Conservation (phyloP, 1,140 invertebrate genomes). For the Calephelis nemesis region DNA sequence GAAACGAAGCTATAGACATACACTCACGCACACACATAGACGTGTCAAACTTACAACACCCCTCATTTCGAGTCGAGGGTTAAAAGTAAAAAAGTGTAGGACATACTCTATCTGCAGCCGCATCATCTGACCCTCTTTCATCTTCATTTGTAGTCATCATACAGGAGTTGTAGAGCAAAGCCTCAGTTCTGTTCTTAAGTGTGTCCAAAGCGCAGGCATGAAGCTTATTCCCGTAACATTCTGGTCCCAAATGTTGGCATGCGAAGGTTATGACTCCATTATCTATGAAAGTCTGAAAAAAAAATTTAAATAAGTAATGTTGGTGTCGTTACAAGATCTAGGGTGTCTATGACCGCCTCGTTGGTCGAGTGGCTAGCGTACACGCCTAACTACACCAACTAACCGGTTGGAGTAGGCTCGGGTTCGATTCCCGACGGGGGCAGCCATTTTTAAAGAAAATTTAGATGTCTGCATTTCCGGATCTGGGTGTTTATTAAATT, state of each 20-base stretch:
- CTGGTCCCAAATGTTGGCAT: slow-evolving; percentile 84
- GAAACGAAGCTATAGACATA: too few species aligned
- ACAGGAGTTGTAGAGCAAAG: slow-evolving; percentile 50
- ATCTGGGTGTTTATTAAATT: too few species aligned
- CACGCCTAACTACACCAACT: too few species aligned
- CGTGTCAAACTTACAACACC: too few species aligned
- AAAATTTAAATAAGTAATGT: not conserved
- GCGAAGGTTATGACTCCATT: slow-evolving; percentile 72
- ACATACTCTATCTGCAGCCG: slow-evolving; percentile 46
- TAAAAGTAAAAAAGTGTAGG: not conserved
- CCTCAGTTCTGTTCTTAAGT: slow-evolving; percentile 39
- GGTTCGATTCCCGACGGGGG: too few species aligned
- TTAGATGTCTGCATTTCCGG: too few species aligned
- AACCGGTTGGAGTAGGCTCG: too few species aligned
- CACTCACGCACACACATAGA: too few species aligned
- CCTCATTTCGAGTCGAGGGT: not conserved
- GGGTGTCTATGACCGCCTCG: too few species aligned
- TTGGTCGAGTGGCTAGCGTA: too few species aligned
- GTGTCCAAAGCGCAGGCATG: slow-evolving; percentile 82
- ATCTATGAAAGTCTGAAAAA: slow-evolving; percentile 46
- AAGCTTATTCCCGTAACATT: slow-evolving; percentile 84
- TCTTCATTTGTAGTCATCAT: slow-evolving; percentile 38
- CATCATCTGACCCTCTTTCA: slow-evolving; percentile 44
- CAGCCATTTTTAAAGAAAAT: too few species aligned
- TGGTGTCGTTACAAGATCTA: too few species aligned